Conservation (phyloP, 2,113 vertebrate species). For the Fukomys damarensis region DNA sequence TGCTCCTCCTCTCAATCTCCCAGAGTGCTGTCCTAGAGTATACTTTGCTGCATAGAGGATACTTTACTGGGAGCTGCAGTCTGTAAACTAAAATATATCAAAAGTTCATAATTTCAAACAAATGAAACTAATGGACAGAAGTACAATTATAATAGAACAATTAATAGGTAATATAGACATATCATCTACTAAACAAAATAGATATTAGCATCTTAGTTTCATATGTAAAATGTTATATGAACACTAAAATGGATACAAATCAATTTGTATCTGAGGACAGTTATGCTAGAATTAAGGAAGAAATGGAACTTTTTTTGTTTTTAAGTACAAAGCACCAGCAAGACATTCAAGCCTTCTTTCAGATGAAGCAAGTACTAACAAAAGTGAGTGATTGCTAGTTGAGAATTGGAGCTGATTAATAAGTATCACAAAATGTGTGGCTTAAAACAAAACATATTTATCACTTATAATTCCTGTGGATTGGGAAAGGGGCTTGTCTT, state of each 20-base stretch:
- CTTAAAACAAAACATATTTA: not conserved
- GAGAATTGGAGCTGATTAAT: not conserved
- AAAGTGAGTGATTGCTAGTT: not conserved
- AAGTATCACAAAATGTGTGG: not conserved
- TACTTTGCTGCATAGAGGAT: not conserved
- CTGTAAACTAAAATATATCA: not conserved
- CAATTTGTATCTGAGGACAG: not conserved
- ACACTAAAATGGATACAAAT: not conserved
- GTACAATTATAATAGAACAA: not conserved
- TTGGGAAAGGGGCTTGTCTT: not conserved
- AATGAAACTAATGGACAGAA: not conserved
- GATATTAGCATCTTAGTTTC: not conserved
- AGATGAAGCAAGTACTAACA: not conserved
- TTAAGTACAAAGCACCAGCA: not conserved
- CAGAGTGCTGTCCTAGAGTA: not conserved
- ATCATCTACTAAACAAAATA: not conserved
- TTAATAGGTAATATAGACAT: not conserved
- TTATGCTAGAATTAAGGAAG: not conserved
- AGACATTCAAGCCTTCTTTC: not conserved
- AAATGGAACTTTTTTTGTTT: not conserved
- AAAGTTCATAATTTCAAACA: not conserved
- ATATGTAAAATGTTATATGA: not conserved
- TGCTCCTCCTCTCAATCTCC: not conserved
- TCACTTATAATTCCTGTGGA: not conserved
- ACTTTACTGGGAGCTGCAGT: not conserved